These are phyloP conservation scores for Scaeva pyrastri DNA, from an alignment of 2,888 invertebrate species.

Conservation along the genomic window DNA sequence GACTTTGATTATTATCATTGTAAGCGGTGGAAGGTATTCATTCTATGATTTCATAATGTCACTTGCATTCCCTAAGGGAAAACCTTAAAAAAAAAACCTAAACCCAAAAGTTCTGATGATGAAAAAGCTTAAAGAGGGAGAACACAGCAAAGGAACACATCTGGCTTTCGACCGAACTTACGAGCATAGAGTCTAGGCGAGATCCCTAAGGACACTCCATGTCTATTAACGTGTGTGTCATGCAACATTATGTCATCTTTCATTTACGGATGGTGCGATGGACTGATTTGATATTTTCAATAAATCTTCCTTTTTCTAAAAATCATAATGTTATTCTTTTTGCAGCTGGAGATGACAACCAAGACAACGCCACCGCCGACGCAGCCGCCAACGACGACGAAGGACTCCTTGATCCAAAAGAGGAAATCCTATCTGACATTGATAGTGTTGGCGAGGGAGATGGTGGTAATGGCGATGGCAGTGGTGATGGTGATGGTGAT, in stretches of 20 bases:
- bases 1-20: not conserved
- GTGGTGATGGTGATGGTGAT: constrained; percentile 32
- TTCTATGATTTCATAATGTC: constrained; percentile 15
- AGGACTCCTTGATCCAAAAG: constrained; percentile 60
- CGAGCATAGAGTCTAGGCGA: not conserved
- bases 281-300: constrained; percentile 10
- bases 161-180: not conserved
- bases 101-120: not conserved
- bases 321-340: not conserved
- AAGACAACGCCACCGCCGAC: constrained; percentile 8
- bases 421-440: constrained; percentile 65
- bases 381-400: not conserved
- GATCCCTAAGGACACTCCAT: constrained; percentile 21
- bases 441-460: constrained; percentile 58
- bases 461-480: constrained; percentile 35
- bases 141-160: not conserved
- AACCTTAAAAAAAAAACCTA: not conserved
- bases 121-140: constrained; percentile 9
- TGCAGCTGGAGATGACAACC: constrained; percentile 53
- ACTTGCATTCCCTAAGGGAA: constrained; percentile 4
- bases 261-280: not conserved
- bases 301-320: not conserved
- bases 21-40: not conserved
- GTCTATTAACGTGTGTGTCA: constrained; percentile 22
- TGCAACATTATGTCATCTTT: constrained; percentile 32